Evolutionary conservation across 2,113 vertebrate species (phyloP).

Genomic region (Phodopus roborovskii): DNA sequence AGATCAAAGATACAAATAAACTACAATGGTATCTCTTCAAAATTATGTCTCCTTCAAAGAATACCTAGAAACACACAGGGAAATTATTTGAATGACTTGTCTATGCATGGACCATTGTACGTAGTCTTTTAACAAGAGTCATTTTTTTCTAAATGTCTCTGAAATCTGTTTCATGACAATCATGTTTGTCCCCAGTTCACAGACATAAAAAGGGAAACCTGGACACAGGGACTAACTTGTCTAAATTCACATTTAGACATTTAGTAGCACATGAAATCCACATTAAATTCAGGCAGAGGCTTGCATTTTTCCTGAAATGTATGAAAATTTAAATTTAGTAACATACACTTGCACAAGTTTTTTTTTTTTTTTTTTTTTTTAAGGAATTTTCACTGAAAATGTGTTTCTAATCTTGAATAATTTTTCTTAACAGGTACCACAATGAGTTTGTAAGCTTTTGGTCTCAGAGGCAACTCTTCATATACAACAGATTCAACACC

Average conservation of each 20-base stretch:
- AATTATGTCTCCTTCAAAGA: not conserved
- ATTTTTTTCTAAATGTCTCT: conserved; percentile 11
- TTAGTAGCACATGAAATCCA: not conserved
- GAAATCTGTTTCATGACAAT: not conserved
- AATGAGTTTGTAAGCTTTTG: not conserved
- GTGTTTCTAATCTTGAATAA: not conserved
- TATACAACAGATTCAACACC: not conserved
- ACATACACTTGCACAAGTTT: not conserved
- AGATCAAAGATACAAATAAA: not conserved
- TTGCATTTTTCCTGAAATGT: not conserved
- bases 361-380: not conserved
- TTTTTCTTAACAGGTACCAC: not conserved
- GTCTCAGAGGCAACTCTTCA: not conserved
- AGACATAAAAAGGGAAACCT: not conserved
- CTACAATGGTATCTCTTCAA: not conserved
- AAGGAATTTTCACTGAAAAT: not conserved
- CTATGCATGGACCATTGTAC: not conserved
- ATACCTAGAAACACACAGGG: not conserved
- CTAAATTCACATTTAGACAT: not conserved
- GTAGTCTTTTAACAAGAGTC: not conserved
- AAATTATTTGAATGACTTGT: not conserved
- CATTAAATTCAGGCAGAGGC: not conserved
- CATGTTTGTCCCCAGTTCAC: not conserved
- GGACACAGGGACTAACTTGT: not conserved
- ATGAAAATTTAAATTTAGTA: not conserved